Evolutionary conservation across 2,888 invertebrate species (phyloP).

Genomic region (Papilio gigon): DNA sequence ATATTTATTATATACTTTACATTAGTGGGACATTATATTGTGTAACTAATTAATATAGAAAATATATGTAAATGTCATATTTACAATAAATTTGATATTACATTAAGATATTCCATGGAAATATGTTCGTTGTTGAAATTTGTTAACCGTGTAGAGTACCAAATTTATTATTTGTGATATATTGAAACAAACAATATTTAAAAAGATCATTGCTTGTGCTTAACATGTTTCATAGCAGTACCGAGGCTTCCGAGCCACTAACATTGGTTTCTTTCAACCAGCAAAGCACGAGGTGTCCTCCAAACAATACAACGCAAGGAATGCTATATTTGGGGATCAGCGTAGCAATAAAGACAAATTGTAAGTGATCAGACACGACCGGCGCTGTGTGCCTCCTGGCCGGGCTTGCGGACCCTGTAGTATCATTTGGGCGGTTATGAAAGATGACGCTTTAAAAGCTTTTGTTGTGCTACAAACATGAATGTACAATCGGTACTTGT

Average conservation of each 20-base stretch:
- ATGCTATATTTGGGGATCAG: conserved; percentile 56
- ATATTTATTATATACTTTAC: no score
- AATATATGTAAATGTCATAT: no score
- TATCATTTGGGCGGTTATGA: conserved; percentile 31
- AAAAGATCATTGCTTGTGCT: not conserved
- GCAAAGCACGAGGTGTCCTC: conserved; percentile 70
- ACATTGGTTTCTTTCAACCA: conserved; percentile 48
- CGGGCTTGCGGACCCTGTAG: conserved; percentile 25
- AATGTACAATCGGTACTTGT: not conserved
- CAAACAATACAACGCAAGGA: conserved; percentile 55
- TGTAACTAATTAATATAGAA: no score
- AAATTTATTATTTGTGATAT: no score
- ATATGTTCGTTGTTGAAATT: no score
- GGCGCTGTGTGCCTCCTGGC: conserved; percentile 5
- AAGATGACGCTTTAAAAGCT: not conserved
- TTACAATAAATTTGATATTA: no score
- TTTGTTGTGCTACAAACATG: not conserved
- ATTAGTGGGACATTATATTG: no score
- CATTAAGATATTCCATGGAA: no score
- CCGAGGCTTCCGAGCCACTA: conserved; percentile 8
- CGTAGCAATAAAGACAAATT: conserved; percentile 67
- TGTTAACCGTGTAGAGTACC: no score
- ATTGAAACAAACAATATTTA: not conserved
- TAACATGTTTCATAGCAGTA: not conserved
- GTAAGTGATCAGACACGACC: conserved; percentile 61